phyloP scores from a whole-genome alignment of 2,797 vertebrate genomes.

The Silurus aristotelis region DNA sequence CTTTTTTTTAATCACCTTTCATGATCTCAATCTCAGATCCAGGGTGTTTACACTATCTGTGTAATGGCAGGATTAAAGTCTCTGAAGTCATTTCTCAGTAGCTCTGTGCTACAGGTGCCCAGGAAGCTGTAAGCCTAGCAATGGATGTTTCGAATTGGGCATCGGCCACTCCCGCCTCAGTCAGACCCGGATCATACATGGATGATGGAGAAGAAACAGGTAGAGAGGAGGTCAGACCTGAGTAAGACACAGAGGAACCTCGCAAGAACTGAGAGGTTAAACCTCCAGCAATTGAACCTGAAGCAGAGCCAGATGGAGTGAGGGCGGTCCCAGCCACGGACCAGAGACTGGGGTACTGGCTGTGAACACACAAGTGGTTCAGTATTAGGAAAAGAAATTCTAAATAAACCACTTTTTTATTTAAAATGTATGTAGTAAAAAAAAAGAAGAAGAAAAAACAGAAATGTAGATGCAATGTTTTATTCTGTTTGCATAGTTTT shows the following conservation, averaged over 20 bases:
- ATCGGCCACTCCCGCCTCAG: constrained; percentile 73
- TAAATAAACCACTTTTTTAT: background rate
- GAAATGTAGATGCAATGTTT: background rate
- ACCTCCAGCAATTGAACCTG: constrained; percentile 73
- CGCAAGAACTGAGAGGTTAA: constrained; percentile 80
- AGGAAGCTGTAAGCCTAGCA: constrained; percentile 77
- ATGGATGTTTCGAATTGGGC: constrained; percentile 82
- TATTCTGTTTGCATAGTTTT: background rate
- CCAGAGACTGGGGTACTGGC: constrained; percentile 82
- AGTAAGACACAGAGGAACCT: constrained; percentile 75
- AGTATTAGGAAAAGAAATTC: background rate
- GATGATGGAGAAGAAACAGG: constrained; percentile 78
- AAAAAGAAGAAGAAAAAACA: background rate
- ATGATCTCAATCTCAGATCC: constrained; percentile 1
- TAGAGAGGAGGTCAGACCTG: constrained; percentile 76
- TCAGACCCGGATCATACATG: constrained; percentile 77
- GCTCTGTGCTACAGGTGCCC: constrained; percentile 81
- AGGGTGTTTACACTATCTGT: background rate
- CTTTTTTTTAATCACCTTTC: constrained; percentile 4
- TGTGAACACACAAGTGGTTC: constrained; percentile 52
- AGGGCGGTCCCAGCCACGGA: constrained; percentile 77
- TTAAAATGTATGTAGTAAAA: background rate
- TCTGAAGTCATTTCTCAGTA: constrained; percentile 66
- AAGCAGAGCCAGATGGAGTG: constrained; percentile 72
- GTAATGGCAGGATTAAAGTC: background rate